Conservation (phyloP, 2,113 vertebrate genomes). For the Ctenomys sociabilis region DNA sequence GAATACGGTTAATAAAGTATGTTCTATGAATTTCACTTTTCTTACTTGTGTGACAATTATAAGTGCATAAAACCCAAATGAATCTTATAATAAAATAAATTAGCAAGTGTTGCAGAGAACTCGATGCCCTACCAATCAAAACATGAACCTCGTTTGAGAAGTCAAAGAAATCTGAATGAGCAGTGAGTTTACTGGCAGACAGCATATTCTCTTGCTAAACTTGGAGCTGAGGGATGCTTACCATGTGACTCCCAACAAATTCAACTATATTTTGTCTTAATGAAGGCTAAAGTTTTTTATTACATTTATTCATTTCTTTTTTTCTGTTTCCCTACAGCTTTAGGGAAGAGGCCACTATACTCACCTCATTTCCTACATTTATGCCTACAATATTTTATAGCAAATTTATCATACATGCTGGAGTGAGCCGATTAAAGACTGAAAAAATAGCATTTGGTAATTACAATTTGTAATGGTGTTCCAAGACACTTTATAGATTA, state of each 20-base stretch:
- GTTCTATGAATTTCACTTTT: constrained; percentile 22
- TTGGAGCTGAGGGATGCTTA: background rate
- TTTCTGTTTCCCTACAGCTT: background rate
- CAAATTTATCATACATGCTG: background rate
- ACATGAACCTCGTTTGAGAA: background rate
- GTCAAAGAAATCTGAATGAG: constrained; percentile 7
- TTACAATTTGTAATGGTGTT: background rate
- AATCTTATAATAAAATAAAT: constrained; percentile 48
- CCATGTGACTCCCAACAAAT: background rate
- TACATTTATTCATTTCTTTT: background rate
- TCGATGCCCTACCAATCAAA: constrained; percentile 49
- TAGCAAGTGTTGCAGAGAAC: constrained; percentile 38
- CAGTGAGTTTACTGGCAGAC: background rate
- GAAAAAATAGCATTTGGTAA: background rate
- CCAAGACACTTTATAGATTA: background rate
- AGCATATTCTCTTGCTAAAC: background rate
- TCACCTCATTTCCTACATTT: background rate
- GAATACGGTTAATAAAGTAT: background rate
- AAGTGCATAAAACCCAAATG: background rate
- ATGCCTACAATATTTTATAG: background rate
- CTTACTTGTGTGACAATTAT: constrained; percentile 9
- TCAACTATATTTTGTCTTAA: background rate
- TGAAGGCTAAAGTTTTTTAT: background rate
- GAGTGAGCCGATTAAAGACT: background rate
- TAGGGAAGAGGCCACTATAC: background rate